These are phyloP conservation scores for Pegoplata infirma DNA, from an alignment of 2,888 invertebrate species.

Conservation along the genomic window DNA sequence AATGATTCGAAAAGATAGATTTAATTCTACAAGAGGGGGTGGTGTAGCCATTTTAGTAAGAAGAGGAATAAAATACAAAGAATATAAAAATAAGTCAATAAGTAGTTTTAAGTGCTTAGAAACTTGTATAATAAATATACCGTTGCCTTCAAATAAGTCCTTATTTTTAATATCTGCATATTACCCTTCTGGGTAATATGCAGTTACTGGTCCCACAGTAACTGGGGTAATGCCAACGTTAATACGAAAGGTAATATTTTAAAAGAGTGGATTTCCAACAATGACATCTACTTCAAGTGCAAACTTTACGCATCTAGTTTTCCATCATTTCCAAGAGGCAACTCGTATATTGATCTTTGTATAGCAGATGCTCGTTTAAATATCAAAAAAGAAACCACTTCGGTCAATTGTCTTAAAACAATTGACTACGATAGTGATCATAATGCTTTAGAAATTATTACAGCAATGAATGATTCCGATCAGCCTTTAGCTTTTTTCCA, in stretches of 20 bases:
- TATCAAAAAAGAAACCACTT: background rate
- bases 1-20: background rate
- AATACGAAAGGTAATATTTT: slow-evolving; percentile 1
- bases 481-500: background rate
- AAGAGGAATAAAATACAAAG: background rate
- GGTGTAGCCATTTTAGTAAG: background rate
- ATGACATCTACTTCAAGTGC: background rate
- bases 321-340: background rate
- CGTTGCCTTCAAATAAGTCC: background rate
- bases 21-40: background rate
- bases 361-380: background rate
- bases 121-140: background rate
- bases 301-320: background rate
- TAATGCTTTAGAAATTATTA: background rate
- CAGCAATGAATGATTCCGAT: background rate
- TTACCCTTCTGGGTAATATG: slow-evolving; percentile 8
- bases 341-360: background rate
- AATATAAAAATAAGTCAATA: background rate
- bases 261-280: background rate
- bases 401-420: slow-evolving; percentile 1
- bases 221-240: background rate
- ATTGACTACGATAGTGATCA: slow-evolving; percentile 7
- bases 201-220: background rate
- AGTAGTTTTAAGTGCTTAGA: background rate
- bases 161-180: background rate